phyloP scores from a whole-genome alignment of 1,140 invertebrate genomes.

The Hesperophylax magnus region DNA sequence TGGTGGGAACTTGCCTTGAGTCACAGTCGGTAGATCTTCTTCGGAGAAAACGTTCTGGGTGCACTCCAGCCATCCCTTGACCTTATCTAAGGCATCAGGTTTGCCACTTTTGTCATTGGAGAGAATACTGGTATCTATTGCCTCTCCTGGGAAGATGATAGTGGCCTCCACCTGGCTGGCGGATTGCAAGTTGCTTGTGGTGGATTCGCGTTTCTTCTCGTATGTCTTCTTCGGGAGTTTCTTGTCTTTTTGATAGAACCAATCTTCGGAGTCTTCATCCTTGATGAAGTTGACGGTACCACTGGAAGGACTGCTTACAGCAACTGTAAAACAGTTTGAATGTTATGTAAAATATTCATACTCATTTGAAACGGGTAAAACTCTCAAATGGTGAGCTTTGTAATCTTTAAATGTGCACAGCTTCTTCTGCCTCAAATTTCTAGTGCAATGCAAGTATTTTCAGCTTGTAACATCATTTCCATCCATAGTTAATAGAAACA shows the following conservation, averaged over 20 bases:
- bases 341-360: neutral
- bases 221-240: constrained; percentile 23
- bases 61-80: constrained; percentile 38
- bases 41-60: constrained; percentile 10
- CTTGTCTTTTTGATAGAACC: constrained; percentile 36
- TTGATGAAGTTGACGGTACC: constrained; percentile 13
- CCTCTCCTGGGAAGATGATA: constrained; percentile 36
- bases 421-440: neutral
- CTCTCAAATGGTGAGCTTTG: neutral
- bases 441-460: no score
- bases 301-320: constrained; percentile 14
- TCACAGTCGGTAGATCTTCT: neutral
- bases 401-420: neutral
- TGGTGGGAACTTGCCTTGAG: neutral
- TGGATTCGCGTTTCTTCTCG: neutral
- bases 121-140: neutral
- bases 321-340: constrained; percentile 1
- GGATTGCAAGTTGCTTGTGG: constrained; percentile 15
- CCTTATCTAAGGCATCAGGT: constrained; percentile 8
- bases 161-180: constrained; percentile 19
- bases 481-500: neutral
- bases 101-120: neutral
- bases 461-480: neutral
- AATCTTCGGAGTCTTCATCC: constrained; percentile 34
- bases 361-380: neutral